Conservation (phyloP, 2,888 invertebrate genomes). For the Rapana venosa region DNA sequence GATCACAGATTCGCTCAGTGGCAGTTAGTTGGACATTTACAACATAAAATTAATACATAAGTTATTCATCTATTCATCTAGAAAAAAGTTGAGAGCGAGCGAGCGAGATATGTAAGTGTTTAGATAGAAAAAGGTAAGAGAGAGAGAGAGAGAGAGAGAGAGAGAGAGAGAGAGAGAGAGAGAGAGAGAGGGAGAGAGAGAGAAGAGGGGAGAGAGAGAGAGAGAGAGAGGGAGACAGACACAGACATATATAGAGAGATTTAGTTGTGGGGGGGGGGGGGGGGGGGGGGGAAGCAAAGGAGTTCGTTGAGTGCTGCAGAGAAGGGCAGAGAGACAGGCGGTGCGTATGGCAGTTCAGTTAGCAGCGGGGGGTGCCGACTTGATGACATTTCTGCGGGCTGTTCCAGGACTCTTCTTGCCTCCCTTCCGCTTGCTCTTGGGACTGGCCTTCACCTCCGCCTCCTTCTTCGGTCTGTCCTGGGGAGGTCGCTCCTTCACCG, state of each 20-base stretch:
- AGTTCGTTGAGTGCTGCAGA: neutral
- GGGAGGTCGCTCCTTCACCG: constrained; percentile 68
- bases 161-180: neutral
- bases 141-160: neutral
- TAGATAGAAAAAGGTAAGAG: neutral
- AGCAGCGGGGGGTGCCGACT: constrained; percentile 44
- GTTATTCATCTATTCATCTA: neutral
- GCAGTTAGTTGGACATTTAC: neutral
- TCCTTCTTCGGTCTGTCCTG: constrained; percentile 67
- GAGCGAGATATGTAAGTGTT: neutral
- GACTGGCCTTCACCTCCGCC: constrained; percentile 59
- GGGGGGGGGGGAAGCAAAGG: neutral
- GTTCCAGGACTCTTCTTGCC: constrained; percentile 45
- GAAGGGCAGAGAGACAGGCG: neutral
- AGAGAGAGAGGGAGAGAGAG: constrained; percentile 15
- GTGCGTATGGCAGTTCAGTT: neutral
- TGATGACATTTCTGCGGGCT: constrained; percentile 39
- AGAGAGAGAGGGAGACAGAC: neutral
- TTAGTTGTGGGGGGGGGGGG: neutral
- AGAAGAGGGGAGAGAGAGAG: neutral
- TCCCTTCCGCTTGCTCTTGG: constrained; percentile 43
- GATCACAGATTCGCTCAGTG: neutral
- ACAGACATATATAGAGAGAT: neutral
- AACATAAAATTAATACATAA: neutral
- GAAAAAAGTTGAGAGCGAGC: neutral